These are phyloP conservation scores for Homalodisca vitripennis DNA, from an alignment of 1,140 invertebrate genomes.

Conservation along the genomic window DNA sequence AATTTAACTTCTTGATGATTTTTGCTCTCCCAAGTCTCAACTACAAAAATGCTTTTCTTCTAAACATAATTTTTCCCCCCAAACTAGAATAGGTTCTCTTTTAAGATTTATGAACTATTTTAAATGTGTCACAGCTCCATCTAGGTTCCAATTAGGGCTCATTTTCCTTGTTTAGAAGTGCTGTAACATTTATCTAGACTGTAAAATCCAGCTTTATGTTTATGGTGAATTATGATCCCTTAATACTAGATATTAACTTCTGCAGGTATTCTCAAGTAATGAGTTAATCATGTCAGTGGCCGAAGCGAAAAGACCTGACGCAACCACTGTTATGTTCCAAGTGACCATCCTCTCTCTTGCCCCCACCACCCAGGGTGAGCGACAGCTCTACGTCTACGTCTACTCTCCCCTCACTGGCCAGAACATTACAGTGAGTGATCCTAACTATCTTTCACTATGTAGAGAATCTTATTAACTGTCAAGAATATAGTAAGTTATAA, in stretches of 20 bases:
- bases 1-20: too few relatives aligned
- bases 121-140: not conserved
- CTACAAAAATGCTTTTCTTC: too few relatives aligned
- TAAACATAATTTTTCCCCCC: too few relatives aligned
- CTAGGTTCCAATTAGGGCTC: not conserved
- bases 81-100: not conserved
- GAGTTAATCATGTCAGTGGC: not conserved
- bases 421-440: constrained; percentile 22
- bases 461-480: too few relatives aligned
- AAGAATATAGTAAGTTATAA: too few relatives aligned
- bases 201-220: not conserved
- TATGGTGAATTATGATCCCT: not conserved
- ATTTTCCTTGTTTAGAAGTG: not conserved
- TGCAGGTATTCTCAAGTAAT: not conserved
- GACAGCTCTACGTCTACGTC: not conserved
- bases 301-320: not conserved
- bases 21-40: too few relatives aligned
- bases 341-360: not conserved
- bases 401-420: constrained; percentile 12
- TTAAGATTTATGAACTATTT: not conserved
- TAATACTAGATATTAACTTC: not conserved
- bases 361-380: not conserved
- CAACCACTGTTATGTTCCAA: constrained; percentile 15
- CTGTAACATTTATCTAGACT: not conserved
- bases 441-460: too few relatives aligned